A percentile compares a stretch with the other conserved stretches of the same genome.
Evolutionary conservation across 1,140 invertebrate species (phyloP).

Genomic region (Triops cancriformis): DNA sequence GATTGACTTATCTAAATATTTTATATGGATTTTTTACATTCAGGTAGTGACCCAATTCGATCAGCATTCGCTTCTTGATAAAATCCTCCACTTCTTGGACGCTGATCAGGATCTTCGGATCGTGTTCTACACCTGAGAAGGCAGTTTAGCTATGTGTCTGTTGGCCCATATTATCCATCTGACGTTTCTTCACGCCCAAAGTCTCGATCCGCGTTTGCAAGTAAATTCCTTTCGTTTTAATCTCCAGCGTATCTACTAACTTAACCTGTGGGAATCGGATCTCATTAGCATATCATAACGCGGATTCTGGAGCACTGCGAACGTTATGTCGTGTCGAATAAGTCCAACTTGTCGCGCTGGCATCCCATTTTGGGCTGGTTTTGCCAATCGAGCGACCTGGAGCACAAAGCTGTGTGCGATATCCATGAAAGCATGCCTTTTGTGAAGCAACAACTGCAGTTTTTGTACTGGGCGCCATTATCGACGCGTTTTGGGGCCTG

Average conservation of each 20-base stretch:
- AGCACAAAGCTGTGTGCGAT: constrained; percentile 43
- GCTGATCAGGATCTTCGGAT: constrained; percentile 73
- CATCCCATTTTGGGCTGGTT: constrained; percentile 97
- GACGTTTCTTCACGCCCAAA: constrained; percentile 46
- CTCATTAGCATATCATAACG: constrained; percentile 61
- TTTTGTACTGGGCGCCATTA: constrained; percentile 70
- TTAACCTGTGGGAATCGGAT: too few relatives aligned
- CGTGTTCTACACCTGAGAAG: constrained; percentile 78
- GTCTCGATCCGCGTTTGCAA: not conserved
- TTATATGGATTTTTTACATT: constrained; percentile 32
- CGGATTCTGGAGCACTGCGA: constrained; percentile 73
- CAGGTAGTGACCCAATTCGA: constrained; percentile 57
- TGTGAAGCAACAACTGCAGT: constrained; percentile 70
- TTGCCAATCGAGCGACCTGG: constrained; percentile 67
- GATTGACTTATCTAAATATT: not conserved
- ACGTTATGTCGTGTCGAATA: constrained; percentile 73
- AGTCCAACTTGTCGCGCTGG: constrained; percentile 88
- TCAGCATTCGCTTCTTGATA: constrained; percentile 58
- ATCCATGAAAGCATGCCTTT: constrained; percentile 71
- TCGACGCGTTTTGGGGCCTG: constrained; percentile 41
- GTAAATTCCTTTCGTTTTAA: not conserved
- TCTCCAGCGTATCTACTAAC: too few relatives aligned
- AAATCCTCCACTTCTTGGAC: constrained; percentile 62
- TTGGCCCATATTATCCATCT: constrained; percentile 64
- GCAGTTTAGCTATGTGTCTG: constrained; percentile 75